Evolutionary conservation across 2,113 vertebrate genomes (phyloP), one percentile per base, ranked within the genome.

Genomic region (Panthera tigris): DNA sequence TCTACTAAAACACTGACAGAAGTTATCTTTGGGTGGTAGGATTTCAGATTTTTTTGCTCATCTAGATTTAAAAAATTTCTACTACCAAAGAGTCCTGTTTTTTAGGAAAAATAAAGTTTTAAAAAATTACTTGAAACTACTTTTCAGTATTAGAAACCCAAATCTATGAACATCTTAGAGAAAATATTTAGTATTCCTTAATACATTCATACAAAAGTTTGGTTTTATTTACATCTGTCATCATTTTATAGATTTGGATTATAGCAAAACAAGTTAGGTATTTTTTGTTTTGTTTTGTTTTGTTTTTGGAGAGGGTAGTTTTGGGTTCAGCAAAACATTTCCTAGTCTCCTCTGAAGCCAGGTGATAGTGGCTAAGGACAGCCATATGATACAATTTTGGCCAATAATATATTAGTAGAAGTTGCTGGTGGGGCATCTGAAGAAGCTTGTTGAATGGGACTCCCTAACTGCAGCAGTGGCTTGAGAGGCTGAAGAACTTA

Each of bases 111-210:
- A 96, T 83, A 71, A 85, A 63, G 13, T 9, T 52, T 95, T 81
- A 10, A 55, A 80, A 76, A 95, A 93, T 88, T 83, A 85, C 33
- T 50, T 96, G 63, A 81, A 81, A n/a, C 9, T 87, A 25, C 23
- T 90, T 94, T 88, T 88, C 23, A 96, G 36, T 63, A 23, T 83
- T 45, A 91, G 61, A 85, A 94, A 52, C 48, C 2, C 31, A 78
- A 61, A 89, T 78, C 15, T 73, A 14, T 90, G 31, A 89, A 89
- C 16, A 96, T 73, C 94, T 96, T 69, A 84, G n/a, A 81, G 96
- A 92, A 89, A 78, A 36, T 61, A 66, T 41, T 88, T 87, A 61
- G 45, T 84, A 57, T 91, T 96, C 48, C 33, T 68, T 57, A 88
- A 48, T 78, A 65, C 63, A 89, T 50, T 91, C 27, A 65, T 50